Conservation (phyloP, 2,797 vertebrate genomes). For the Alcedo atthis region DNA sequence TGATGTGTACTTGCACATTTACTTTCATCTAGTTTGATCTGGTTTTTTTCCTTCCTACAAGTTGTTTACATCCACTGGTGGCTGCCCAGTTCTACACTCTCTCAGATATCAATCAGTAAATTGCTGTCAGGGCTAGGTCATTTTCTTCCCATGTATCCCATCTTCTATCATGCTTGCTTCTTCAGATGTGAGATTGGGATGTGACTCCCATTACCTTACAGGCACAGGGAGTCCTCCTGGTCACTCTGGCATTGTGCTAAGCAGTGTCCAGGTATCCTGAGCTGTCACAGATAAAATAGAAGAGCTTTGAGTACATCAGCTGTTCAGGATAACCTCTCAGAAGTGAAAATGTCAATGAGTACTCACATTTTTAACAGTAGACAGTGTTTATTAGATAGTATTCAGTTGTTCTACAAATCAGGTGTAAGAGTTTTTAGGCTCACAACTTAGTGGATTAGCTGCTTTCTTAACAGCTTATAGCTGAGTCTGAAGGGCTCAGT, state of each 20-base stretch:
- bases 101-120: neutral
- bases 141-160: neutral
- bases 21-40: neutral
- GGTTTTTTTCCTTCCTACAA: neutral
- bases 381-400: neutral
- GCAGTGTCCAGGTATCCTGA: neutral
- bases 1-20: neutral
- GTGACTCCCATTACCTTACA: neutral
- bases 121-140: neutral
- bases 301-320: neutral
- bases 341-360: neutral
- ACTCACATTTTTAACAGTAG: neutral
- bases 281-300: neutral
- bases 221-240: neutral
- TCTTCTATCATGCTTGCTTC: neutral
- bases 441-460: neutral
- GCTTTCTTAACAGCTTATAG: neutral
- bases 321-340: neutral
- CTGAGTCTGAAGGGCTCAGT: neutral
- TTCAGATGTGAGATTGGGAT: fast-evolving
- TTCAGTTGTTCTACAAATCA: neutral
- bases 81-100: neutral
- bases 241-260: fast-evolving
- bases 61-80: neutral
- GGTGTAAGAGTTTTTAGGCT: neutral